These are phyloP conservation scores for Tetanocera ferruginea DNA, from an alignment of 2,888 invertebrate species.

Conservation along the genomic window DNA sequence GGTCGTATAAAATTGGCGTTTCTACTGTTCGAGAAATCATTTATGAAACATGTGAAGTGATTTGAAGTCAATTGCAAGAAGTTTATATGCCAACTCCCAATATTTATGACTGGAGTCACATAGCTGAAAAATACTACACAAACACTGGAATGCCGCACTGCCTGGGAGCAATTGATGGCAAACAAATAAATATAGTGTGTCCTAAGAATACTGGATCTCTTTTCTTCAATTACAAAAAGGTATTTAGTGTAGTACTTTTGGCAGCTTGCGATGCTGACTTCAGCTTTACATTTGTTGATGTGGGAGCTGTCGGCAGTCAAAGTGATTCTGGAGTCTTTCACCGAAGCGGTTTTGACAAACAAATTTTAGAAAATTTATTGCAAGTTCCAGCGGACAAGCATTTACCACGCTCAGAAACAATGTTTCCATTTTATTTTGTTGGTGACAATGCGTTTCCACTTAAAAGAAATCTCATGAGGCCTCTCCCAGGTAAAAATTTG, in stretches of 20 bases:
- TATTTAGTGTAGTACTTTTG: not conserved
- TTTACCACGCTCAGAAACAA: not conserved
- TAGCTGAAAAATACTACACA: no score
- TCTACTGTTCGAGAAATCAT: no score
- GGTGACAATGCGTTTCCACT: no score
- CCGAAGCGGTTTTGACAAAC: not conserved
- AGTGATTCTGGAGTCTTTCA: not conserved
- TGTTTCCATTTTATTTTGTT: not conserved
- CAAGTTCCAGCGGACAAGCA: not conserved
- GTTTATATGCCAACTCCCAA: no score
- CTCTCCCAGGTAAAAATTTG: not conserved
- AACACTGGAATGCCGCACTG: no score
- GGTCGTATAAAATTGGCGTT: no score
- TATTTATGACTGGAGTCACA: no score
- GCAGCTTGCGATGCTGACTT: not conserved
- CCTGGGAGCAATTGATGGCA: no score
- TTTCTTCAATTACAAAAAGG: not conserved
- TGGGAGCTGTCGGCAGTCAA: not conserved
- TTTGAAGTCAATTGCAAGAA: no score
- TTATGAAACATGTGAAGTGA: no score
- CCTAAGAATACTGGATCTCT: not conserved
- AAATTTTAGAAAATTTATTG: not conserved
- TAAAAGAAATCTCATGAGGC: not conserved
- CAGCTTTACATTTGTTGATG: not conserved
- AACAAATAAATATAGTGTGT: not conserved